Base-by-base conservation (phyloP, 2,113 vertebrate species). In the Chionomys nivalis region DNA sequence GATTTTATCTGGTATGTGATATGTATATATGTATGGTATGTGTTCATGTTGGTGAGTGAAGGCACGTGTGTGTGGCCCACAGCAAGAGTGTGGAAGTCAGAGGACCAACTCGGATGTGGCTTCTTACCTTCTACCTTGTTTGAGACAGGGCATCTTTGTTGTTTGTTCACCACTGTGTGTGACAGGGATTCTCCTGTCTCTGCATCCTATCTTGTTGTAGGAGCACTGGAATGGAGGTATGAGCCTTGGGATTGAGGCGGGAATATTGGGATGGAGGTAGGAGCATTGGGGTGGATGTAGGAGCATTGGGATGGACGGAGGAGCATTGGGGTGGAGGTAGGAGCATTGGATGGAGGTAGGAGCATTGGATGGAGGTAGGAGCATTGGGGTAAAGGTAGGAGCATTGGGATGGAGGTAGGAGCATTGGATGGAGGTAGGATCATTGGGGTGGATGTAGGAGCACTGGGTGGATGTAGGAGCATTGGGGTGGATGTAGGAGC, bases 401-500 rank as follows among this genome's bases (percentile, higher is more conserved):
- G 4, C 24, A 65, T 26, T 26, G 63, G 61, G 23, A 9, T 82
- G 13, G 1, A 61, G 36, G 11, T 3, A 2, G 28, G 23, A 83
- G 12, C 7, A 66, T 66, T 31, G 65, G 28, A 5, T 83, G 8
- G 6, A 42, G n/a, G 23, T 3, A 3, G 28, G 13, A 83, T 2
- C 28, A 66, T 31, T 31, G 65, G 65, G 26, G 3, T 83, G 14
- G 1, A 63, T 13, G 7, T 1, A 2, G 28, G 24, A 83, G 12
- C 7, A 13, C 31, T 31, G 65, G 10, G 4, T 83, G 7, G 6
- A 63, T 13, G n/a, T 1, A 1, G 16, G 23, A 63, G 6, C 3
- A 66, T 66, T 31, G 65, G 65, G 65, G 11, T 63, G 8, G 61
- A 63, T 7, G 61, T 24, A 85, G 24, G 39, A 44, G 3, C 31